Evolutionary conservation across 2,797 vertebrate species (phyloP).

Genomic region (Tolypeutes matacus): DNA sequence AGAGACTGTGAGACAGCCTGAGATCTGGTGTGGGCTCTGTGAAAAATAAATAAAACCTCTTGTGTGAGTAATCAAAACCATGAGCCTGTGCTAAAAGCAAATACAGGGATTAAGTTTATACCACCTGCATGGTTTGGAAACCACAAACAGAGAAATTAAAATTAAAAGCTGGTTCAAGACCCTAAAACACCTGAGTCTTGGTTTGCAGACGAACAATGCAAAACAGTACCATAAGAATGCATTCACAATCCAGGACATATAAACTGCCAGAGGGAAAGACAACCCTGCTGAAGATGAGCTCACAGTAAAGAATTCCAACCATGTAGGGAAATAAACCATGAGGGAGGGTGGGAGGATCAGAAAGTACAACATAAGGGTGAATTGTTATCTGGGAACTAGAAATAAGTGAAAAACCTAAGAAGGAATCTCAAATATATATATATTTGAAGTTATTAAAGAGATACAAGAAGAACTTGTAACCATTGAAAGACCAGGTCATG

Average conservation of each 20-base stretch:
- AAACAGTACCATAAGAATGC: background rate
- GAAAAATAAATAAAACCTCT: background rate
- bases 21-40: background rate
- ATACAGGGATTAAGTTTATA: background rate
- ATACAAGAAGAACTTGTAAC: background rate
- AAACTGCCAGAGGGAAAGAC: background rate
- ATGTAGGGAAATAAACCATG: background rate
- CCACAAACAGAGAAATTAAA: background rate
- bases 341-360: background rate
- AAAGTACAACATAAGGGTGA: background rate
- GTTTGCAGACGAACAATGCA: slow-evolving; percentile 18
- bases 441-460: background rate
- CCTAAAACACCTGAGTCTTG: background rate
- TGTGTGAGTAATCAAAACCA: background rate
- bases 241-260: background rate
- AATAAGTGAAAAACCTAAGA: background rate
- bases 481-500: background rate
- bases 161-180: background rate
- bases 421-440: background rate
- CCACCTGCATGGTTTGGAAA: background rate
- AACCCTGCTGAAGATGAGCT: background rate
- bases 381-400: background rate
- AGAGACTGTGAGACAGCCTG: background rate
- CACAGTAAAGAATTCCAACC: background rate
- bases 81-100: background rate